Percentiles rank a stretch among this genome's conserved stretches.
Evolutionary conservation across 1,140 invertebrate genomes (phyloP).

Genomic region (Zaprionus taronus): DNA sequence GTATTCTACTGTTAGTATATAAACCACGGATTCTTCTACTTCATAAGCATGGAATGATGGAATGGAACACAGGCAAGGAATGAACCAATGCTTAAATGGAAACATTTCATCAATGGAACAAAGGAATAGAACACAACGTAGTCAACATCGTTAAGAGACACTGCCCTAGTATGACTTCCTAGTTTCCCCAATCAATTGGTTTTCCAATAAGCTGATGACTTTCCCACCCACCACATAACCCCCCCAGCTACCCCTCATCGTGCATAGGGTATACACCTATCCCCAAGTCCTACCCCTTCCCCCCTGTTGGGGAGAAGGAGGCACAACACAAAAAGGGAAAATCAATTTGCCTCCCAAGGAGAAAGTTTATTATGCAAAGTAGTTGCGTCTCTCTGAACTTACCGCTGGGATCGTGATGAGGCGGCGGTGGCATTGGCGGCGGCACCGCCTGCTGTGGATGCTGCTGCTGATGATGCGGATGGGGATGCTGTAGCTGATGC

Average conservation of each 20-base stretch:
- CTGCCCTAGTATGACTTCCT: too few species aligned
- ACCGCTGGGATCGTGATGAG: constrained; percentile 80
- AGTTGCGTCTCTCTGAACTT: constrained; percentile 41
- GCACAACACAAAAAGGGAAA: constrained; percentile 32
- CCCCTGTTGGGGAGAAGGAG: constrained; percentile 6
- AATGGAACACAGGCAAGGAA: neutral
- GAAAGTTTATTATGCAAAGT: constrained; percentile 31
- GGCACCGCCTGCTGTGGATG: constrained; percentile 43
- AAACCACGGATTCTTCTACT: neutral
- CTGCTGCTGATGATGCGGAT: constrained; percentile 52
- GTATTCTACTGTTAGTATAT: too few species aligned
- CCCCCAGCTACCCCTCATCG: neutral
- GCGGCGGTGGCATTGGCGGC: constrained; percentile 42
- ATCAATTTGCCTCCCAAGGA: constrained; percentile 22
- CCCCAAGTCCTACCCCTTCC: neutral
- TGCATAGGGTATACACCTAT: neutral
- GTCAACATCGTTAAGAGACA: too few species aligned
- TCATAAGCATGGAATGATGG: neutral
- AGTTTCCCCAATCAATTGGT: too few species aligned
- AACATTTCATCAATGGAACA: too few species aligned
- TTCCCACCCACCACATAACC: too few species aligned
- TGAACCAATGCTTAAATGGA: neutral
- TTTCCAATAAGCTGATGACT: too few species aligned
- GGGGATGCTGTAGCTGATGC: constrained; percentile 70
- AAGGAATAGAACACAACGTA: neutral